Base-by-base conservation (phyloP, 2,113 vertebrate species). In the Aptenodytes patagonicus region DNA sequence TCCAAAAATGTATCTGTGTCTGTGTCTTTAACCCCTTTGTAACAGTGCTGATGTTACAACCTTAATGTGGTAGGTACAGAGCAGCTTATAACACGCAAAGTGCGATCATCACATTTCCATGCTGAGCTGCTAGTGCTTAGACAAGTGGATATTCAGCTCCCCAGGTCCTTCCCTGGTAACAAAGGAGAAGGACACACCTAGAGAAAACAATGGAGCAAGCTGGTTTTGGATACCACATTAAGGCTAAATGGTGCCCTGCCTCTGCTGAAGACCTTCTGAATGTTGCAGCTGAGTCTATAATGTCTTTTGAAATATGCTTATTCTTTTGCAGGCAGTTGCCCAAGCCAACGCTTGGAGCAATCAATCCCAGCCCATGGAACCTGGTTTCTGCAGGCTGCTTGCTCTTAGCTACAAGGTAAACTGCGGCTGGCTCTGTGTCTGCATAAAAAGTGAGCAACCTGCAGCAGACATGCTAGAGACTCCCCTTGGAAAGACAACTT, bases 201-300 rank as follows among this genome's bases (percentile, higher is more conserved):
- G 65, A 72, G 26, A 91, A 95, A 96, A 87, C 76, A 95, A 71
- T 0, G 4, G 28, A 82, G 49, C 47, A 91, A 82, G 65, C 36
- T 84, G 65, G 0, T 87, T 93, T 92, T 89, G 91, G 80, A 79
- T 65, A 84, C 21, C 17, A 19, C 36, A 57, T 83, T 89, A 82
- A 71, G 40, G 51, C 52, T 82, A 69, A 89, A 65, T 57, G 73
- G 31, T 0, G 1, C 69, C 29, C 44, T 49, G 28, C 22, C 25
- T 92, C 70, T 66, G 57, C 38, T 69, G 86, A 91, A 93, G 80
- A 95, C 28, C n/a, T 92, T 73, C 64, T 71, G 65, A 95, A 61
- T 10, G 4, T 44, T 95, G 72, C 94, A 93, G 65, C 86, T 91
- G 83, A 92, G 94, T 92, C 91, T 95, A 72, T 65, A 92, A 65